Percentiles rank a stretch among this genome's conserved stretches.
Conservation (phyloP, 2,113 vertebrate genomes). For the Anoplopoma fimbria region DNA sequence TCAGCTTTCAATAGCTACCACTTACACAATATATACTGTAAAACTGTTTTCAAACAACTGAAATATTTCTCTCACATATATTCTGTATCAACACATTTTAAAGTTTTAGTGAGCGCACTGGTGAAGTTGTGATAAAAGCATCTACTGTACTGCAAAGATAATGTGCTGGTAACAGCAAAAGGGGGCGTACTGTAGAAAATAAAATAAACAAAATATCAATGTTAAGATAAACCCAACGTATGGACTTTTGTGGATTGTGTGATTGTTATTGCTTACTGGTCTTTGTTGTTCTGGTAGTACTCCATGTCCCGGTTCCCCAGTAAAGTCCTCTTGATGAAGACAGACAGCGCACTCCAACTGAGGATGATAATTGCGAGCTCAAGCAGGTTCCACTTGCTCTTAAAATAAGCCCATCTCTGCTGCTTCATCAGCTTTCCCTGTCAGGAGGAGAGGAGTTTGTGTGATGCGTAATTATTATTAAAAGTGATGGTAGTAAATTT, state of each 20-base stretch:
- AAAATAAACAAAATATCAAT: background rate
- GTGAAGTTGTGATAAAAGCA: background rate
- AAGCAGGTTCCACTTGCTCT: constrained; percentile 92
- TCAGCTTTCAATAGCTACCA: background rate
- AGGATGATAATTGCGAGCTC: constrained; percentile 90
- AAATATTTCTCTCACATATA: background rate
- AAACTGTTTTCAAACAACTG: background rate
- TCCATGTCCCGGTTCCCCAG: constrained; percentile 87
- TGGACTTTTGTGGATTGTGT: background rate
- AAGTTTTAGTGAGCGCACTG: background rate
- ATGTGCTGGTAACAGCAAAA: background rate
- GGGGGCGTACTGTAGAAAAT: background rate
- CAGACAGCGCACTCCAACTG: constrained; percentile 91
- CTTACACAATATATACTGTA: background rate
- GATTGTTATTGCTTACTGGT: constrained; percentile 82
- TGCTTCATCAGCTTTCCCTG: constrained; percentile 89
- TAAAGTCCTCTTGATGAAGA: constrained; percentile 91
- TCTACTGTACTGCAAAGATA: background rate
- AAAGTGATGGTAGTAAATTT: background rate
- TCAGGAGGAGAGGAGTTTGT: constrained; percentile 28
- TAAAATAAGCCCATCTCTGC: constrained; percentile 90
- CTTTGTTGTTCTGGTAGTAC: constrained; percentile 87
- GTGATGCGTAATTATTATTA: background rate
- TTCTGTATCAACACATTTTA: background rate
- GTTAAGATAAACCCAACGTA: background rate